These are phyloP conservation scores for Dendrolimus kikuchii DNA, from an alignment of 1,140 invertebrate species.

Conservation along the genomic window DNA sequence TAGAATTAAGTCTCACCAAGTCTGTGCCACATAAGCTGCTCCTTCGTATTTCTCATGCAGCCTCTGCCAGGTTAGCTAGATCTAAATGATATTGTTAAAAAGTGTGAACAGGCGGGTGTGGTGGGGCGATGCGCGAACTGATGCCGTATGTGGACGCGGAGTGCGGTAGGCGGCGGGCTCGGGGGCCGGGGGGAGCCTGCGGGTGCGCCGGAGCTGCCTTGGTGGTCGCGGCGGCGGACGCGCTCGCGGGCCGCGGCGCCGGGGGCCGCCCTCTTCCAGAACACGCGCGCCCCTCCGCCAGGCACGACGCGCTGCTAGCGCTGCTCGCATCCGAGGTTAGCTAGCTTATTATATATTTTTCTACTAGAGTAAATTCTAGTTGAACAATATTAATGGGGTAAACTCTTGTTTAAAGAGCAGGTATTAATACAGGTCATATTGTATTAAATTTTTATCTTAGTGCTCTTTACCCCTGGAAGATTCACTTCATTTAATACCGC, in stretches of 20 bases:
- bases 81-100: background rate
- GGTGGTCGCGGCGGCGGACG: slow-evolving; percentile 94
- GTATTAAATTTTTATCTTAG: too few relatives aligned
- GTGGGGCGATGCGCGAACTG: slow-evolving; percentile 41
- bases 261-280: slow-evolving; percentile 87
- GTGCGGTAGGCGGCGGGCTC: slow-evolving; percentile 13
- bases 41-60: too few relatives aligned
- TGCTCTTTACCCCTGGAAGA: too few relatives aligned
- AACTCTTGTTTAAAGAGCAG: too few relatives aligned
- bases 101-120: slow-evolving; percentile 4
- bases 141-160: slow-evolving; percentile 21
- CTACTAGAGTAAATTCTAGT: too few relatives aligned
- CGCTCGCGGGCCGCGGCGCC: slow-evolving; percentile 92
- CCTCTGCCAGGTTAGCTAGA: too few relatives aligned
- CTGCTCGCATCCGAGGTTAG: slow-evolving; percentile 34
- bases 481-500: too few relatives aligned
- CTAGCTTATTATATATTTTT: background rate
- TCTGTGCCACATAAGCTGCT: too few relatives aligned
- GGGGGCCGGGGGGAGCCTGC: slow-evolving; percentile 17
- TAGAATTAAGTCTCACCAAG: too few relatives aligned
- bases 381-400: too few relatives aligned
- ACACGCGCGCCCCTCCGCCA: slow-evolving; percentile 79
- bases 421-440: too few relatives aligned
- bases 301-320: slow-evolving; percentile 78
- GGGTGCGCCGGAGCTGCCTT: slow-evolving; percentile 86